A percentile compares a stretch with the other conserved stretches of the same genome.
phyloP scores from a whole-genome alignment of 2,797 vertebrate species.

The Agapornis canus region DNA sequence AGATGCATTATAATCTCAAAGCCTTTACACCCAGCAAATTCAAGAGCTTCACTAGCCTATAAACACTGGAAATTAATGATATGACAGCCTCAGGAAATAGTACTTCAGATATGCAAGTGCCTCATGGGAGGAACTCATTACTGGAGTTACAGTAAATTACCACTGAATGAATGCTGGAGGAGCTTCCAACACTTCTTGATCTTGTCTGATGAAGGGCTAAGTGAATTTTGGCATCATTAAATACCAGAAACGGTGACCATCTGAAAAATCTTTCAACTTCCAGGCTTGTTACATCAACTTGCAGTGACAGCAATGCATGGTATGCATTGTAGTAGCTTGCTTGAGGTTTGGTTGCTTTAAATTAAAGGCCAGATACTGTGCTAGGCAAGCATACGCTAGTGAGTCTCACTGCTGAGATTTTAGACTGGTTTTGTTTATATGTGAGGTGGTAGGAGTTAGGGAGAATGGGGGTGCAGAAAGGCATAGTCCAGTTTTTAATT shows the following conservation, averaged over 20 bases:
- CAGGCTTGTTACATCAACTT: background rate
- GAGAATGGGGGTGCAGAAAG: background rate
- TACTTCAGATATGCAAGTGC: background rate
- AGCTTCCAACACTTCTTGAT: slow-evolving; percentile 27
- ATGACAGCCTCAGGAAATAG: slow-evolving; percentile 25
- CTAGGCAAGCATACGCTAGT: background rate
- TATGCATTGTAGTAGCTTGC: background rate
- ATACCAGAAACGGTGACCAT: background rate
- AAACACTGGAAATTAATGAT: slow-evolving; percentile 43
- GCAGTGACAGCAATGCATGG: background rate
- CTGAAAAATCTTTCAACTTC: background rate
- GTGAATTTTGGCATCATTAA: slow-evolving; percentile 12
- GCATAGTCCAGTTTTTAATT: background rate
- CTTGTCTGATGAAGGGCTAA: slow-evolving; percentile 8
- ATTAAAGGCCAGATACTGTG: background rate
- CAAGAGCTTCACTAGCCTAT: background rate
- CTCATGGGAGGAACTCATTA: slow-evolving; percentile 51
- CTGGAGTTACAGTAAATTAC: slow-evolving; percentile 53
- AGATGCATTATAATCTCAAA: background rate
- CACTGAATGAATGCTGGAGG: slow-evolving; percentile 2
- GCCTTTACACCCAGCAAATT: background rate
- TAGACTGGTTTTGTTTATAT: background rate
- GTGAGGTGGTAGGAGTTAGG: background rate
- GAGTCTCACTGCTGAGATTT: background rate
- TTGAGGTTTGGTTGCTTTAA: background rate